phyloP scores from a whole-genome alignment of 2,888 invertebrate genomes.

The Camponotus fellah region DNA sequence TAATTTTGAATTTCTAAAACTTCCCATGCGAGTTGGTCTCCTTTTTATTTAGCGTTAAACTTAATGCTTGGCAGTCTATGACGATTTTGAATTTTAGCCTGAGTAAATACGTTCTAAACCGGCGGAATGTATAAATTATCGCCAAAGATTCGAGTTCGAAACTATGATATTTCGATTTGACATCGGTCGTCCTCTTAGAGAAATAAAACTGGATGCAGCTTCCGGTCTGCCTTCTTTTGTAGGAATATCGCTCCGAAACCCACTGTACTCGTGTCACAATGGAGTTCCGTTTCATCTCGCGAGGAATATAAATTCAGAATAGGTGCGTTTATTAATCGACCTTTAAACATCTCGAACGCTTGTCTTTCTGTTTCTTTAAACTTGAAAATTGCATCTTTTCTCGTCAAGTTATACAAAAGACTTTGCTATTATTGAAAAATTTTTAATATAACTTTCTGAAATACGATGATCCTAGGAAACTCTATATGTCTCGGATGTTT shows the following conservation, averaged over 20 bases:
- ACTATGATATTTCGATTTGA: slow-evolving; percentile 77
- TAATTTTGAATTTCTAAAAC: slow-evolving; percentile 64
- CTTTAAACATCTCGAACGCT: slow-evolving; percentile 69
- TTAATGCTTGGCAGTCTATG: slow-evolving; percentile 50
- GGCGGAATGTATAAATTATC: slow-evolving; percentile 66
- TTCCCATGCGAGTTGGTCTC: slow-evolving; percentile 60
- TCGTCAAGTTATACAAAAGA: slow-evolving; percentile 71
- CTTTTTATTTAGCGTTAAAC: slow-evolving; percentile 65
- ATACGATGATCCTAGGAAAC: slow-evolving; percentile 73
- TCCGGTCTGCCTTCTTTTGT: slow-evolving; percentile 75
- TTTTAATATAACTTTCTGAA: slow-evolving; percentile 61
- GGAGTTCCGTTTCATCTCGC: slow-evolving; percentile 68
- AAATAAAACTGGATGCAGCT: slow-evolving; percentile 78
- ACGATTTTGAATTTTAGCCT: slow-evolving; percentile 69
- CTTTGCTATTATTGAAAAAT: slow-evolving; percentile 8
- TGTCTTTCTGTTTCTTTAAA: slow-evolving; percentile 69
- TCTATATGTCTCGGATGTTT: not conserved
- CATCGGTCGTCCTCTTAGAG: slow-evolving; percentile 75
- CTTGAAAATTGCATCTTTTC: slow-evolving; percentile 65
- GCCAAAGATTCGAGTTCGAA: slow-evolving; percentile 78
- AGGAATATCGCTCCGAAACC: slow-evolving; percentile 79
- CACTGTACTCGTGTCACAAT: not conserved
- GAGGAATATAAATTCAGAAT: slow-evolving; percentile 66
- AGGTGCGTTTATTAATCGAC: slow-evolving; percentile 55
- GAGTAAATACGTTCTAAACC: slow-evolving; percentile 74